Evolutionary conservation across 2,797 vertebrate genomes (phyloP).

Genomic region (Naso thynnoides): DNA sequence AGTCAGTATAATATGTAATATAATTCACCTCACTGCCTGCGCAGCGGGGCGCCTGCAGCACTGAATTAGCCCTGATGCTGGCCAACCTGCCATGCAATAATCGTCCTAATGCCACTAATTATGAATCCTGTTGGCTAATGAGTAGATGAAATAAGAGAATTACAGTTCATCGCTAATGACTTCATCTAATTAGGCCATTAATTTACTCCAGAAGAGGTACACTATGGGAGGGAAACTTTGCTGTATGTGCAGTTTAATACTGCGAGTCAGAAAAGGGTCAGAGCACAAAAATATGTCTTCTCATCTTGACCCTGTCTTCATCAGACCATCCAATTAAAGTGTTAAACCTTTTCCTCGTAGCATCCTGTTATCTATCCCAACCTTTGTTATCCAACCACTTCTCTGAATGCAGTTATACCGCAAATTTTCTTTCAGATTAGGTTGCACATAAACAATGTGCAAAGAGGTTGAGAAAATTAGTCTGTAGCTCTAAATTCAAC

Average conservation of each 20-base stretch:
- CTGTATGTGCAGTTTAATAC: constrained; percentile 63
- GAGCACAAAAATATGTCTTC: constrained; percentile 2
- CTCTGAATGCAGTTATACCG: constrained; percentile 52
- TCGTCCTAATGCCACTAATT: constrained; percentile 75
- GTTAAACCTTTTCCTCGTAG: background rate
- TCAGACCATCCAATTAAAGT: constrained; percentile 19
- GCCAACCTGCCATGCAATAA: constrained; percentile 58
- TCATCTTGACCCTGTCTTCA: constrained; percentile 23
- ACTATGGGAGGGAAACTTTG: constrained; percentile 52
- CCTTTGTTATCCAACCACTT: constrained; percentile 45
- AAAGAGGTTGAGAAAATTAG: constrained; percentile 30
- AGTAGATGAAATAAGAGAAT: constrained; percentile 79
- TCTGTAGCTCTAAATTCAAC: constrained; percentile 34
- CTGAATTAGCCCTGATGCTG: constrained; percentile 25
- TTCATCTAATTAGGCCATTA: constrained; percentile 79
- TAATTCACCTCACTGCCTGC: constrained; percentile 31
- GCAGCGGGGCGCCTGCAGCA: constrained; percentile 33
- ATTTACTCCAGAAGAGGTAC: constrained; percentile 73
- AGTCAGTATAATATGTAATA: constrained; percentile 28
- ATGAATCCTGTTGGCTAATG: constrained; percentile 80
- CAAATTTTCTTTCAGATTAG: constrained; percentile 54
- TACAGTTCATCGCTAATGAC: constrained; percentile 76
- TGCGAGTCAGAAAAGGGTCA: constrained; percentile 33
- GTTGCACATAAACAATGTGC: constrained; percentile 46
- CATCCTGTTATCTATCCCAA: constrained; percentile 25